Conservation (phyloP, 2,113 vertebrate genomes). For the Orycteropus afer region DNA sequence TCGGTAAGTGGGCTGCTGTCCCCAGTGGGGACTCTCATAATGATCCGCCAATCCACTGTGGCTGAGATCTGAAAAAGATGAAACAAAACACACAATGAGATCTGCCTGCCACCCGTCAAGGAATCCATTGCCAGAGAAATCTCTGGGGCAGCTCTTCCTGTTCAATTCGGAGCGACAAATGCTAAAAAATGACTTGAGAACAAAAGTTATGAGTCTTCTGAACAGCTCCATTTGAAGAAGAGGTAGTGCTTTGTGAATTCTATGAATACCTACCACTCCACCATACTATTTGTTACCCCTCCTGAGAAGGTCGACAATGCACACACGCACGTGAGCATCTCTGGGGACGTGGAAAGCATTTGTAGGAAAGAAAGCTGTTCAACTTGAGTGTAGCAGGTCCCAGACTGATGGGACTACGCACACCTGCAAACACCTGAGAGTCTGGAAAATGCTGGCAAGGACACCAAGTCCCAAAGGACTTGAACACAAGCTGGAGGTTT, state of each 20-base stretch:
- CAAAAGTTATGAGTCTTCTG: not conserved
- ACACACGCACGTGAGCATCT: not conserved
- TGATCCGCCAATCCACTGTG: conserved; percentile 92
- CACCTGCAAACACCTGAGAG: not conserved
- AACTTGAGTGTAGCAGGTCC: accelerated
- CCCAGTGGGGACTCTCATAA: conserved; percentile 96
- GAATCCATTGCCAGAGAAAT: not conserved
- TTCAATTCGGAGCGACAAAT: not conserved
- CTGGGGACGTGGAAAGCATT: accelerated
- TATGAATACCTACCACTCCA: not conserved
- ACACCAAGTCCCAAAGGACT: accelerated
- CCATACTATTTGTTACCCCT: accelerated
- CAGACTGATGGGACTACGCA: accelerated
- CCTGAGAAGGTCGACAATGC: not conserved
- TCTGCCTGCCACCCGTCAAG: not conserved
- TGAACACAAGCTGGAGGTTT: accelerated
- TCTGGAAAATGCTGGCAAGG: accelerated
- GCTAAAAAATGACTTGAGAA: not conserved
- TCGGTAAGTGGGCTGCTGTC: conserved; percentile 90
- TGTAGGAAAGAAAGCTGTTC: not conserved
- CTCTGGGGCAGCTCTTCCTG: not conserved
- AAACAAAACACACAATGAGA: conserved; percentile 69
- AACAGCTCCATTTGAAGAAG: not conserved
- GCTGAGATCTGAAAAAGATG: conserved; percentile 89
- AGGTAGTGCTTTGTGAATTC: not conserved